These are phyloP conservation scores for Conus betulinus DNA, from an alignment of 1,140 invertebrate species.

Conservation along the genomic window DNA sequence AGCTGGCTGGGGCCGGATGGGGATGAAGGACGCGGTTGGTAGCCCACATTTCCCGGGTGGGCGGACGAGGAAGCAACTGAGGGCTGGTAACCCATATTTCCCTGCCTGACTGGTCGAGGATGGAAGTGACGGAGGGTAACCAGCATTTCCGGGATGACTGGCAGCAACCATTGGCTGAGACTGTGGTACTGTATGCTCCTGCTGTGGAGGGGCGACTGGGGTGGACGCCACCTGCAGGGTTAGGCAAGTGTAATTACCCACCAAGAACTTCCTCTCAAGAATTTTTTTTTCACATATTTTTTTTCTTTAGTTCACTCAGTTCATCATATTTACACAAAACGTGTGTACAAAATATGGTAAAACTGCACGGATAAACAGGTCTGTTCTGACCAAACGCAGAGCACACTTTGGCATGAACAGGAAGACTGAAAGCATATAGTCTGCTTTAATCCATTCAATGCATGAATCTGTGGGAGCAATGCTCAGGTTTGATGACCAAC, in stretches of 20 bases:
- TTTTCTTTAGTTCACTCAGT: too few species aligned
- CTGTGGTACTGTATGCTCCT: slow-evolving; percentile 31
- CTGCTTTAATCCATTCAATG: too few species aligned
- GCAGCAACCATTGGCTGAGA: neutral
- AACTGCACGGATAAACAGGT: too few species aligned
- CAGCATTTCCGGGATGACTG: neutral
- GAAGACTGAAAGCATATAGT: too few species aligned
- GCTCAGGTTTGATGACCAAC: too few species aligned
- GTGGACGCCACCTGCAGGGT: neutral
- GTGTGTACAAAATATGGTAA: too few species aligned
- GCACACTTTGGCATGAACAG: too few species aligned
- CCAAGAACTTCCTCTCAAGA: neutral
- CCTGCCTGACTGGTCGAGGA: neutral
- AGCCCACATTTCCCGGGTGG: neutral
- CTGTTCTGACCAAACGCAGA: too few species aligned
- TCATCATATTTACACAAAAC: too few species aligned
- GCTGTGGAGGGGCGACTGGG: neutral
- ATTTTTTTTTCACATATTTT: neutral
- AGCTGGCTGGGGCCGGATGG: neutral
- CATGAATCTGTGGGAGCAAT: too few species aligned
- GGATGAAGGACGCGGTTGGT: neutral
- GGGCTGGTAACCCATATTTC: too few species aligned
- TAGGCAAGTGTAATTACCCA: neutral
- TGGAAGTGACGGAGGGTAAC: neutral
- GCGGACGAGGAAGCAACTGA: too few species aligned